A percentile compares a stretch with the other conserved stretches of the same genome.
phyloP scores from a whole-genome alignment of 2,113 vertebrate genomes.

The Myanophis thanlyinensis region DNA sequence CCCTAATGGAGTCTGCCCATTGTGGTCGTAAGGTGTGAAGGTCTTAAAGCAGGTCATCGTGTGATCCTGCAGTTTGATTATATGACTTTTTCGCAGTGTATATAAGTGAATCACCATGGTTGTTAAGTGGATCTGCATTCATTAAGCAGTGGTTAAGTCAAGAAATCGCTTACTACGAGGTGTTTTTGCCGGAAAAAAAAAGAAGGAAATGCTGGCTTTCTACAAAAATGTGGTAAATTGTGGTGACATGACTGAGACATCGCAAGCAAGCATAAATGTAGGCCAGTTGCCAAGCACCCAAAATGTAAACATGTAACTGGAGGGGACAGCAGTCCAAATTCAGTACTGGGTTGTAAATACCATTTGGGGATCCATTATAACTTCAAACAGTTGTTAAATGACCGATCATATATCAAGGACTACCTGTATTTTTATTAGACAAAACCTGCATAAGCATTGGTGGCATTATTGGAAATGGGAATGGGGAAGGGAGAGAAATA shows the following conservation, averaged over 20 bases:
- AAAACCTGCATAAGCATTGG: not conserved
- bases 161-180: rapidly evolving
- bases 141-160: not conserved
- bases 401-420: not conserved
- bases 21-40: not conserved
- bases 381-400: not conserved
- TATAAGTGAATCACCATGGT: not conserved
- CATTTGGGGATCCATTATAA: not conserved
- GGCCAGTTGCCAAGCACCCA: not conserved
- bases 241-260: not conserved
- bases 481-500: not conserved
- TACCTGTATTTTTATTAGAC: not conserved
- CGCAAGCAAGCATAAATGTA: not conserved
- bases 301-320: not conserved
- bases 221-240: not conserved
- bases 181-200: not conserved
- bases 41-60: not conserved
- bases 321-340: not conserved
- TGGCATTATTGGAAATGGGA: not conserved
- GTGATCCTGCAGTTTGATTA: too few species aligned
- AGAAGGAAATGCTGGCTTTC: not conserved
- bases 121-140: not conserved
- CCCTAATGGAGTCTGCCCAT: not conserved
- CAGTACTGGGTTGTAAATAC: not conserved
- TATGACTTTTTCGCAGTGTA: not conserved